Evolutionary conservation across 2,888 invertebrate genomes (phyloP).

Genomic region (Pterostichus niger): DNA sequence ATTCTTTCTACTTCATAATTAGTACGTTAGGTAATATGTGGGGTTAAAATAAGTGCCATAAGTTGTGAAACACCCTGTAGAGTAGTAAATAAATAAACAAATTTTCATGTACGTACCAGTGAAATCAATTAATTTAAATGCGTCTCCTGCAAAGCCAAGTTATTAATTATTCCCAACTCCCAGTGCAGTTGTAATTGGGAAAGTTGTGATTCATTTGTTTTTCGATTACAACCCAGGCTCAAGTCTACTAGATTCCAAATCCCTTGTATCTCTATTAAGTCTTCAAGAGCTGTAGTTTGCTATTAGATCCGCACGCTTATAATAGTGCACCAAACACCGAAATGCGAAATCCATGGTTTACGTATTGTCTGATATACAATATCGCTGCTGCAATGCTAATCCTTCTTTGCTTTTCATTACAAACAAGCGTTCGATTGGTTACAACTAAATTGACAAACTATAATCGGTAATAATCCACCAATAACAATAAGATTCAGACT

Average conservation of each 20-base stretch:
- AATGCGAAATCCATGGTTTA: slow-evolving; percentile 34
- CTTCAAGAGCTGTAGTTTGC: background rate
- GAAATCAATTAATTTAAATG: slow-evolving; percentile 39
- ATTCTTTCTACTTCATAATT: too few relatives aligned
- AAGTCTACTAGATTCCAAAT: slow-evolving; percentile 46
- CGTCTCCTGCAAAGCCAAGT: background rate
- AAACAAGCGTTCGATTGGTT: slow-evolving; percentile 28
- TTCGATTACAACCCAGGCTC: slow-evolving; percentile 18
- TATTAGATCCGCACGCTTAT: slow-evolving; percentile 20
- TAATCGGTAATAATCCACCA: slow-evolving; percentile 20
- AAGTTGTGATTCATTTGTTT: slow-evolving; percentile 49
- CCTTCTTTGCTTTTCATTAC: slow-evolving; percentile 50
- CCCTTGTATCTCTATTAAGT: slow-evolving; percentile 31
- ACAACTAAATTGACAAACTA: slow-evolving; percentile 6
- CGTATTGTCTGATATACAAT: slow-evolving; percentile 45
- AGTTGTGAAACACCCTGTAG: too few relatives aligned
- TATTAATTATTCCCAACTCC: slow-evolving; percentile 22
- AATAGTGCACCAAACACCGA: slow-evolving; percentile 35
- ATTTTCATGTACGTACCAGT: too few relatives aligned
- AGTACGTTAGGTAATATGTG: too few relatives aligned
- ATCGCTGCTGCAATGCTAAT: slow-evolving; percentile 15
- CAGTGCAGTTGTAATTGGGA: slow-evolving; percentile 23
- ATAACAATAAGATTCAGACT: background rate
- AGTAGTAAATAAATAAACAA: too few relatives aligned
- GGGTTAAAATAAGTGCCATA: too few relatives aligned